Conservation (phyloP, 2,113 vertebrate species). For the Nematolebias whitei region DNA sequence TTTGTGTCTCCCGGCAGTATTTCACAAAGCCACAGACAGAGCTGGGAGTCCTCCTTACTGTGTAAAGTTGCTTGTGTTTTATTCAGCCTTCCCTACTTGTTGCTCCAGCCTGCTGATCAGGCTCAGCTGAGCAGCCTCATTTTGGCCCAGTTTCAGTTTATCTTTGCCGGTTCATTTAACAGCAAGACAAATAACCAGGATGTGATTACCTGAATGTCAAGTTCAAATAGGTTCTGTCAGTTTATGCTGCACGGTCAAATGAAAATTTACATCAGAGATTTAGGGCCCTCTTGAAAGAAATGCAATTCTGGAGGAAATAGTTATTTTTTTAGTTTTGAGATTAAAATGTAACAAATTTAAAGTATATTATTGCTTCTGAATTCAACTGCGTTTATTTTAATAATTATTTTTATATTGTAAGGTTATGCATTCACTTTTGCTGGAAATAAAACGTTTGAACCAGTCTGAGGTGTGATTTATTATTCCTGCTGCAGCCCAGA, state of each 20-base stretch:
- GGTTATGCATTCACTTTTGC: too few species aligned
- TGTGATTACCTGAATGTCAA: constrained; percentile 29
- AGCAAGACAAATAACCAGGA: constrained; percentile 31
- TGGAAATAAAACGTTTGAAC: too few species aligned
- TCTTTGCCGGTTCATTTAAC: constrained; percentile 39
- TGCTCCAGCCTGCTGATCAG: constrained; percentile 18
- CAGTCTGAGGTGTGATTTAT: too few species aligned
- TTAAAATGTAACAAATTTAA: too few species aligned
- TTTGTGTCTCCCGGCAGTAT: constrained; percentile 30
- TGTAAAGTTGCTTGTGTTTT: constrained; percentile 23
- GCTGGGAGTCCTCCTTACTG: constrained; percentile 14
- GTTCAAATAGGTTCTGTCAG: constrained; percentile 3
- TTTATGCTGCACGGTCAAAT: constrained; percentile 7
- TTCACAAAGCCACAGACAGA: constrained; percentile 35
- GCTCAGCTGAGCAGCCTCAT: constrained; percentile 15
- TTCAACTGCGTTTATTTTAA: too few species aligned
- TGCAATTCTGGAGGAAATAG: too few species aligned
- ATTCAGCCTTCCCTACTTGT: constrained; percentile 7
- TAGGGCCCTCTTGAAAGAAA: too few species aligned
- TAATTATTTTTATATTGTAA: too few species aligned
- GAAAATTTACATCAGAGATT: neutral
- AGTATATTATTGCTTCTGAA: too few species aligned
- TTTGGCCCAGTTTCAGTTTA: constrained; percentile 24
- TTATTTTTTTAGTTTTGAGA: too few species aligned
- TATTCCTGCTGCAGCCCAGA: too few species aligned